Evolutionary conservation across 2,113 vertebrate species (phyloP).

Genomic region (Oostethus manadensis): DNA sequence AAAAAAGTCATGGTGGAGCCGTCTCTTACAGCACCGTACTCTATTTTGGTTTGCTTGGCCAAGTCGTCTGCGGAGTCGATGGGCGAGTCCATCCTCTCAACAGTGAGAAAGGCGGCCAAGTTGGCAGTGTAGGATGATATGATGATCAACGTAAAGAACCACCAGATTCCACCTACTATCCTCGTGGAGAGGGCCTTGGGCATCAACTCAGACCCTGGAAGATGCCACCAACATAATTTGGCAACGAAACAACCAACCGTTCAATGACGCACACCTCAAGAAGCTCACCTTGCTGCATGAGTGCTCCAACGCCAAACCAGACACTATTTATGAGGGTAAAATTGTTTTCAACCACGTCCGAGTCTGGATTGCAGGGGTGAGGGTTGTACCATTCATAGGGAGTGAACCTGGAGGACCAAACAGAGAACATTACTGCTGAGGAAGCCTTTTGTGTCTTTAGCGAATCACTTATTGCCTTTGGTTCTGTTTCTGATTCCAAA

Average conservation of each 20-base stretch:
- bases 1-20: conserved; percentile 99
- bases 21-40: conserved; percentile 92
- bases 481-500: background rate
- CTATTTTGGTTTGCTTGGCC: conserved; percentile 97
- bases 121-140: conserved; percentile 98
- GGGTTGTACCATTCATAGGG: conserved; percentile 99
- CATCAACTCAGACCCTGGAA: conserved; percentile 94
- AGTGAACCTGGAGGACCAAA: conserved; percentile 82
- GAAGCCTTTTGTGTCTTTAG: background rate
- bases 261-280: background rate
- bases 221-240: background rate
- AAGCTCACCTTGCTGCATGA: conserved; percentile 96
- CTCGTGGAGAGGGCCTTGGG: conserved; percentile 97
- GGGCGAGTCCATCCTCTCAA: conserved; percentile 97
- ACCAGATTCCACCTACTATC: conserved; percentile 99
- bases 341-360: conserved; percentile 98
- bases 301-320: conserved; percentile 99
- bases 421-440: background rate
- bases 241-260: background rate
- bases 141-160: conserved; percentile 98
- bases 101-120: conserved; percentile 94
- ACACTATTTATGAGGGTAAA: conserved; percentile 98
- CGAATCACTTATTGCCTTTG: background rate
- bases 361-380: conserved; percentile 97
- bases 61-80: conserved; percentile 95